Base-by-base conservation (phyloP, 2,113 vertebrate species). In the Struthidea cinerea region DNA sequence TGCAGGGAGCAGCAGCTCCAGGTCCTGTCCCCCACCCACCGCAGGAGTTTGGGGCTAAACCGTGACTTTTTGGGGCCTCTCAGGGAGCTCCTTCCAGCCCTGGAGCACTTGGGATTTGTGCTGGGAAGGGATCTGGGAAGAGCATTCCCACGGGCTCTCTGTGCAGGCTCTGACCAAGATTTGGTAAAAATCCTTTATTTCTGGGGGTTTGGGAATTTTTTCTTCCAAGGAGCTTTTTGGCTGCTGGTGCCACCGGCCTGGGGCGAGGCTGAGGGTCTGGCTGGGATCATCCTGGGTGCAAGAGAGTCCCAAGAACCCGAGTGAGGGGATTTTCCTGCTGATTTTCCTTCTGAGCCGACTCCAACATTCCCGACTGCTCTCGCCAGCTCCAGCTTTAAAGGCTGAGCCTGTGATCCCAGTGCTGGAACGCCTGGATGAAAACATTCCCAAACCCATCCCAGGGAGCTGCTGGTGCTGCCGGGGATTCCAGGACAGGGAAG, bases 301-400 rank as follows among this genome's bases (percentile, higher is more conserved):
- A 2, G 44, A 15, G 6, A 27, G 12, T 44, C 7, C 44, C 2
- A 2, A 46, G 35, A 55, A 52, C 15, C 13, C 4, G 0, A 7
- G 10, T 0, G 5, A 12, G 12, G 57, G 28, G 12, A 19, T 67
- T 61, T 22, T 28, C 65, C 47, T 52, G 68, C 47, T 57, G 16
- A 4, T 59, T 75, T 35, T 11, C 55, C 47, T 65, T 27, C 65
- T 44, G 24, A 33, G 15, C 53, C 52, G 16, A 2, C 57, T 53
- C 67, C 10, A 10, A 0, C 19, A 30, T 20, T 49, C 21, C 44
- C 1, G 2, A 16, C 2, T 5, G 35, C 24, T 49, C 30, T 16
- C 0, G 0, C 10, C 52, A 17, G 52, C 83, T 42, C 61, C 24
- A 9, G 50, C 50, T 49, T 49, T 49, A 16, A 10, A 30, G 35